These are phyloP conservation scores for Lasius fuliginosus DNA, from an alignment of 2,888 invertebrate species.

Conservation along the genomic window DNA sequence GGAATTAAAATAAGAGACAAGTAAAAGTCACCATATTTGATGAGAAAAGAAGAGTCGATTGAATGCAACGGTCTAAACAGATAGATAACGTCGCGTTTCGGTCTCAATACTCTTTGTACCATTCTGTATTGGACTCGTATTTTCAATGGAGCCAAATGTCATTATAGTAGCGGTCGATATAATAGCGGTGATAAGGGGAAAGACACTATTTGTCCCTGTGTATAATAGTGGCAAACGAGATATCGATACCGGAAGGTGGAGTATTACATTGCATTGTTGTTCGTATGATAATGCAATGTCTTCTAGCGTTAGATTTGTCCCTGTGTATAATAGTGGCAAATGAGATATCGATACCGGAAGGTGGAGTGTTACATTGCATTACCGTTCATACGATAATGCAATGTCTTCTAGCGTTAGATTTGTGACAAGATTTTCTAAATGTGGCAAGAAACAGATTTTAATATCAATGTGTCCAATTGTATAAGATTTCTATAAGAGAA, in stretches of 20 bases:
- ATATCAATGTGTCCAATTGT: neutral
- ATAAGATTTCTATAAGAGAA: neutral
- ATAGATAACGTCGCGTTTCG: neutral
- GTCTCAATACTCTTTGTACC: neutral
- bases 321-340: slow-evolving; percentile 12
- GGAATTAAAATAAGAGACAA: neutral
- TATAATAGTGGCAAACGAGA: slow-evolving; percentile 21
- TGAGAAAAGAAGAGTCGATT: neutral
- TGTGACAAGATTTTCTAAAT: neutral
- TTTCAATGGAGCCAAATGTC: slow-evolving; percentile 41
- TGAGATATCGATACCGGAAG: slow-evolving; percentile 14
- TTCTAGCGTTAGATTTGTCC: slow-evolving; percentile 6
- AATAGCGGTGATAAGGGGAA: slow-evolving; percentile 31
- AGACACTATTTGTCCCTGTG: slow-evolving; percentile 29
- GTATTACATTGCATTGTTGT: slow-evolving; percentile 17
- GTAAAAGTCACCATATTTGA: neutral
- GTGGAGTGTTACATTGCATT: slow-evolving; percentile 15
- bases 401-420: neutral
- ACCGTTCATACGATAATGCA: neutral
- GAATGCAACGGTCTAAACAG: neutral
- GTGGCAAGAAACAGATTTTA: neutral
- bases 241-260: slow-evolving; percentile 11
- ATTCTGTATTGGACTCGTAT: slow-evolving; percentile 24
- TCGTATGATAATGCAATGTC: neutral
- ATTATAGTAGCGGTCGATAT: slow-evolving; percentile 6